phyloP scores from a whole-genome alignment of 30 jellyfish, hydroid and myxozoan genomes.

The Clytia hemisphaerica region DNA sequence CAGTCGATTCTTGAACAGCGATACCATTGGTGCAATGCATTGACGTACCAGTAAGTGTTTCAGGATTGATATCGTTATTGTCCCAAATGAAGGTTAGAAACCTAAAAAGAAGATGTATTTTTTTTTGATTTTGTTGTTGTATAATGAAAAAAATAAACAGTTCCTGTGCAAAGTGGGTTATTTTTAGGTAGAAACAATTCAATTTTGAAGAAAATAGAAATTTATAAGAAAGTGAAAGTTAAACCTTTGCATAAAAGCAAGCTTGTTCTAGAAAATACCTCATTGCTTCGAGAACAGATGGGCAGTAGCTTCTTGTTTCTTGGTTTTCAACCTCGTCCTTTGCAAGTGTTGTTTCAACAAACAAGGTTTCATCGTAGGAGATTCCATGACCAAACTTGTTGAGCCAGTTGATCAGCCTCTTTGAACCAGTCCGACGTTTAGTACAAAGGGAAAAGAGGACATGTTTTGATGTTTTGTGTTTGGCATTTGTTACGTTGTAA shows the following conservation, averaged over 20 bases:
- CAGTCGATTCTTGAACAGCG: no score
- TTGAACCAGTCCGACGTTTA: slow-evolving; percentile 26
- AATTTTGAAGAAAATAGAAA: no score
- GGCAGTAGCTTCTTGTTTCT: no score
- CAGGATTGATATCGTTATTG: slow-evolving; percentile 10
- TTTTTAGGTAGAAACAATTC: no score
- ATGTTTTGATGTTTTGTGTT: slow-evolving; percentile 7
- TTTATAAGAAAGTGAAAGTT: no score
- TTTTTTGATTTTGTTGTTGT: no score
- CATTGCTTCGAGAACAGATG: no score
- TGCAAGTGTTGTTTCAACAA: slow-evolving; percentile 13
- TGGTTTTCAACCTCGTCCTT: no score
- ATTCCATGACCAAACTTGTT: slow-evolving; percentile 32
- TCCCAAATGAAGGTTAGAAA: slow-evolving; percentile 5
- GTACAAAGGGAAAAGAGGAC: slow-evolving; percentile 14
- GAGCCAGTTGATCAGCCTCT: slow-evolving; percentile 23
- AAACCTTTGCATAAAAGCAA: no score
- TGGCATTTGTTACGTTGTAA: slow-evolving; percentile 5
- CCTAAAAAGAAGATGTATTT: neutral
- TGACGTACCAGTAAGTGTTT: neutral
- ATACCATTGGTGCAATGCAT: slow-evolving; percentile 12
- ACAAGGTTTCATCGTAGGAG: slow-evolving; percentile 22
- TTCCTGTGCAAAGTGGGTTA: no score
- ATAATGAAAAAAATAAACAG: no score
- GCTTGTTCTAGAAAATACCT: no score